phyloP scores from a whole-genome alignment of 2,888 invertebrate species.

The Caenorhabditis uteleia region DNA sequence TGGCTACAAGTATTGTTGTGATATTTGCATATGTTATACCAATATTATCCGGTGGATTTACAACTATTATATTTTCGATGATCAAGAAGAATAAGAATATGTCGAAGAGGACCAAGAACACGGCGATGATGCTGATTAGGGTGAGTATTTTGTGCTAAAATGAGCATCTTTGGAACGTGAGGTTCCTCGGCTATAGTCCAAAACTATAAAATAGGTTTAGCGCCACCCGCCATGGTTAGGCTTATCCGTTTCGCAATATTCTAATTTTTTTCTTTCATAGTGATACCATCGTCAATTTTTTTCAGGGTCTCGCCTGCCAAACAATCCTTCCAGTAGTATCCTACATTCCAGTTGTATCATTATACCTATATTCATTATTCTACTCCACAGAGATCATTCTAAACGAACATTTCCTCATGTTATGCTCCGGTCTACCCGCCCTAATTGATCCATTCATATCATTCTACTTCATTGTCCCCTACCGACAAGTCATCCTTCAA shows the following conservation, averaged over 20 bases:
- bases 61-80: constrained; percentile 8
- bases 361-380: constrained; percentile 24
- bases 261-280: no score
- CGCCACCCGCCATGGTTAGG: no score
- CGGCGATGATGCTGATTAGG: constrained; percentile 23
- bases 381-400: constrained; percentile 18
- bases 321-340: constrained; percentile 25
- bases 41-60: constrained; percentile 5
- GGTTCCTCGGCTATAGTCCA: no score
- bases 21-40: constrained; percentile 37
- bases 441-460: constrained; percentile 36
- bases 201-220: no score
- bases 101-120: constrained; percentile 30
- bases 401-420: constrained; percentile 20
- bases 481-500: constrained; percentile 19
- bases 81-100: constrained; percentile 21
- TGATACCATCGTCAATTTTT: background rate
- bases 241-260: no score
- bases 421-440: constrained; percentile 29
- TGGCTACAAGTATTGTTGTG: constrained; percentile 20
- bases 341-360: constrained; percentile 28
- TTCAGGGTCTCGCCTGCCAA: constrained; percentile 34
- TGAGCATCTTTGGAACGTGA: no score
- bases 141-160: no score
- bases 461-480: constrained; percentile 28